Evolutionary conservation across 2,888 invertebrate genomes (phyloP), one percentile per base, ranked within the genome.

Genomic region (Ichneumon xanthorius): DNA sequence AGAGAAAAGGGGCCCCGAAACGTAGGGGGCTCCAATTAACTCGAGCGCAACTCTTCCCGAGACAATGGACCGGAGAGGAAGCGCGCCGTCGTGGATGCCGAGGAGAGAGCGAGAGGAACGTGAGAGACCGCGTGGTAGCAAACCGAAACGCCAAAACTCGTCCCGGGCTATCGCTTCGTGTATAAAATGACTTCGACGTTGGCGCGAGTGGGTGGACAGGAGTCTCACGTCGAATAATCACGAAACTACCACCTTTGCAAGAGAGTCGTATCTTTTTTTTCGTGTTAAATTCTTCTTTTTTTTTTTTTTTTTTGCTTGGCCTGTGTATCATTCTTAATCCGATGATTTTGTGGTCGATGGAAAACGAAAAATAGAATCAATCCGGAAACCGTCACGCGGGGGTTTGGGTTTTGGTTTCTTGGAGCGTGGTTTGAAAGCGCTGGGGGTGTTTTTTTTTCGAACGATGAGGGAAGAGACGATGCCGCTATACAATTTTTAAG

Each of bases 21-120:
- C 61, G 30, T n/a, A 16, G 30, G 61, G 30, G 61, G 14, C 77
- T 76, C 75, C 84, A 87, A 87, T 87, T 86, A 87, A 87, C 65
- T 78, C 79, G 70, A 58, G 67, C 61, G 75, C 85, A 75, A 37
- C 68, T 70, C 65, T 72, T 22, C 53, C 55, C 79, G 78, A 82
- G 82, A 85, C 82, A 85, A 85, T 85, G 53, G 78, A 65, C 53
- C 50, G 67, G 58, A 85, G 53, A 53, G 5, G 53, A 76, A 81
- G 67, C 72, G 48, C 55, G 61, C 67, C 50, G 67, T 22, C 26
- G 11, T 14, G 11, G 26, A 73, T 30, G 40, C 65, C 30, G 11
- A 26, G 6, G 9, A 65, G 9, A 65, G 76, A 50, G 40, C n/a
- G 45, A 67, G 45, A 72, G 45, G 50, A 70, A 61, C 48, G 40